Evolutionary conservation across 2,797 vertebrate species (phyloP), one percentile per base, ranked within the genome.

Genomic region (Phoxinus dragarum): DNA sequence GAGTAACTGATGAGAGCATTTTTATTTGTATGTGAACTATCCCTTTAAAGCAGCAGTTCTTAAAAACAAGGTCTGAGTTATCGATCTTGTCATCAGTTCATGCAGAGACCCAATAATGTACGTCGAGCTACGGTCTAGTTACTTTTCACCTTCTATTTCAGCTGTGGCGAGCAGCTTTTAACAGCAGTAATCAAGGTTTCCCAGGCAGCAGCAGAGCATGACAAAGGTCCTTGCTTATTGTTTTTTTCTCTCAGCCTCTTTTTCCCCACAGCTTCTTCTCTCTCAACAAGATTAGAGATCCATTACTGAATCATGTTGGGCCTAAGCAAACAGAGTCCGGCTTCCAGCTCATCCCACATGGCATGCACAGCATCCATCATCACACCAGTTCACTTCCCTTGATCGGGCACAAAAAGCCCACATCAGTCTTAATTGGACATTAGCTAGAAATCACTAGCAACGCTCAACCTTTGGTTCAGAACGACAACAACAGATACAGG

Each of bases 11-110:
- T 64, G 14, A 34, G 5, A 6, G 12, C 3, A 64, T 64, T 64
- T 31, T 7, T 5, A 16, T 66, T 66, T 66, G 34, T 66, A 34
- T 2, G 6, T 17, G 31, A 66, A 34, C 14, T 17, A 34, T 66
- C 64, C 6, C 31, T 66, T 66, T 34, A 17, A 84, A 85, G 91
- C 90, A 54, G 31, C 44, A 84, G 78, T 80, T 56, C 23, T 66
- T 80, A 82, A 88, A 84, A 84, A 84, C 80, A 82, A 90, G 82
- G 84, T 80, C 84, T 88, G 84, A 34, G 19, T 49, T 89, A 92
- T 93, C 86, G 87, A 92, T 92, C 80, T 66, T 71, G 89, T 88
- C 87, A 79, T 83, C 86, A 91, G 84, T 86, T 88, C 64, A 82
- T 87, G 90, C 80, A 84, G 87, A 74, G 86, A 81, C 34, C 2